These are phyloP conservation scores for Crematogaster levior DNA, from an alignment of 2,888 invertebrate genomes.

Conservation along the genomic window DNA sequence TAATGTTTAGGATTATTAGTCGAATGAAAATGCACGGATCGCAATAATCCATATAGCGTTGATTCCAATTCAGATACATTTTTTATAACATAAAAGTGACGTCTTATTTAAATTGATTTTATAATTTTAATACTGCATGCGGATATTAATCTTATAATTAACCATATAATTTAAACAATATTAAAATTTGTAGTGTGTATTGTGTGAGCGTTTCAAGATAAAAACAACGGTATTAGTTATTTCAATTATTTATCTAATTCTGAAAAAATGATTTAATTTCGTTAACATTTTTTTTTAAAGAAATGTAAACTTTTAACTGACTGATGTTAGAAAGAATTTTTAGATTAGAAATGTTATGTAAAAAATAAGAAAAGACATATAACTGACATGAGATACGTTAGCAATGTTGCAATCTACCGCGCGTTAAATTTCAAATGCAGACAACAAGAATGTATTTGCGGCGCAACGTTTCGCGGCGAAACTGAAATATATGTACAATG, in stretches of 20 bases:
- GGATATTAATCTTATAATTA: no score
- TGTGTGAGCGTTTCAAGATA: neutral
- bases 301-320: neutral
- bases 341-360: neutral
- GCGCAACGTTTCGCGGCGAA: conserved; percentile 20
- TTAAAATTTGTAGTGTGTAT: neutral
- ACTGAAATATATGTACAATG: conserved; percentile 28
- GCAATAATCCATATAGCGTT: neutral
- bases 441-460: conserved; percentile 28
- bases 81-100: neutral
- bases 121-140: neutral
- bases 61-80: neutral
- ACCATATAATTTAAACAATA: neutral
- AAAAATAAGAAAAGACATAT: neutral
- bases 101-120: neutral
- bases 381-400: neutral
- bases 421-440: conserved; percentile 35
- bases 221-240: no score
- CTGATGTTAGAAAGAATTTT: neutral
- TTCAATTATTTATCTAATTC: neutral
- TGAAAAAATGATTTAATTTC: neutral
- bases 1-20: neutral
- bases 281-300: neutral
- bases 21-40: neutral
- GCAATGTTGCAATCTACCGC: neutral